These are phyloP conservation scores for Leptodactylus fallax DNA, from an alignment of 2,797 vertebrate genomes.

Conservation along the genomic window DNA sequence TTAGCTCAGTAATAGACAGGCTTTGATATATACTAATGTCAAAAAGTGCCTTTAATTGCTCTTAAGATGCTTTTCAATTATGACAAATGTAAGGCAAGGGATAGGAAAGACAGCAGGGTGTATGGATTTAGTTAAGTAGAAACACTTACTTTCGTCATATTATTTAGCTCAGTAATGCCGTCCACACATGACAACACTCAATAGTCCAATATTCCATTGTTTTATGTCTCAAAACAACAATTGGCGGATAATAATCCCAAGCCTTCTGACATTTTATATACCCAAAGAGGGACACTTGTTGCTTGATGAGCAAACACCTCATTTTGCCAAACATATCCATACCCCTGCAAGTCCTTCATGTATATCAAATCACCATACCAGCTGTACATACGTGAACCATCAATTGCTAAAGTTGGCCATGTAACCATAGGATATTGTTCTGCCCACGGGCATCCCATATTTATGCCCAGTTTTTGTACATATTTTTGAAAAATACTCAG, in stretches of 20 bases:
- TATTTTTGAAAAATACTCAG: neutral
- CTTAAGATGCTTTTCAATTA: conserved; percentile 23
- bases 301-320: neutral
- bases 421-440: neutral
- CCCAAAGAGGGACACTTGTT: neutral
- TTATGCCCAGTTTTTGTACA: neutral
- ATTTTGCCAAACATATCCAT: too few relatives aligned
- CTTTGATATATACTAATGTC: conserved; percentile 7
- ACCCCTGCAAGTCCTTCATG: neutral
- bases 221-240: neutral
- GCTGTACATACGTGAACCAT: neutral
- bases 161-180: neutral
- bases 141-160: neutral
- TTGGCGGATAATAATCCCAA: neutral
- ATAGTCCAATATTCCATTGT: neutral
- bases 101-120: conserved; percentile 11
- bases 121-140: neutral
- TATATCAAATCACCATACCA: neutral
- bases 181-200: neutral
- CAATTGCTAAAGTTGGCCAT: neutral
- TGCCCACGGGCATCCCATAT: neutral
- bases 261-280: neutral
- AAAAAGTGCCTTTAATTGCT: conserved; percentile 33
- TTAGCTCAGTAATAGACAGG: neutral
- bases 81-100: conserved; percentile 22